Conservation (phyloP, 1,140 invertebrate genomes). For the Bombus fervidus region DNA sequence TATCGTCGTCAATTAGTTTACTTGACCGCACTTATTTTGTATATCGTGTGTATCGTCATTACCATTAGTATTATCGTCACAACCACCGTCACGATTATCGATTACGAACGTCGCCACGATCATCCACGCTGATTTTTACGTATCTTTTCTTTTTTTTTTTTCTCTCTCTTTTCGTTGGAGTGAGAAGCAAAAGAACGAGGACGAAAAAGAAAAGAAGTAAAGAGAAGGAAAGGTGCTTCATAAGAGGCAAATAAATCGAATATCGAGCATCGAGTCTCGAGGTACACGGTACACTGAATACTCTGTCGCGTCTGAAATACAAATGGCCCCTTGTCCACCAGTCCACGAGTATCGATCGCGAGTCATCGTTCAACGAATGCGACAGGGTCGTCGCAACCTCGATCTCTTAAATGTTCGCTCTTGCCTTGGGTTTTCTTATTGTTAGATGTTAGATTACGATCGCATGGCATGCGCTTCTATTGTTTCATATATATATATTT, state of each 20-base stretch:
- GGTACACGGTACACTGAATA: constrained; percentile 18
- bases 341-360: constrained; percentile 44
- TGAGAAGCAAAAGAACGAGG: constrained; percentile 28
- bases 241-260: background rate
- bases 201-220: no score
- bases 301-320: constrained; percentile 55
- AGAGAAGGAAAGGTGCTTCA: background rate
- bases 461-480: constrained; percentile 77
- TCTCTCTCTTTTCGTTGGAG: background rate
- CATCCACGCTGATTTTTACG: background rate
- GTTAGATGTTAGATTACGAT: constrained; percentile 62
- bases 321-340: constrained; percentile 15
- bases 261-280: constrained; percentile 11
- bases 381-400: constrained; percentile 55
- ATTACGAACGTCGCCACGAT: background rate
- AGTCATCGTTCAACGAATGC: constrained; percentile 51
- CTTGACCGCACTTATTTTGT: constrained; percentile 13
- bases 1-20: background rate
- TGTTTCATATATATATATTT: constrained; percentile 32
- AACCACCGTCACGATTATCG: constrained; percentile 46
- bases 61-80: constrained; percentile 58
- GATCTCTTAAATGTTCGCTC: constrained; percentile 56
- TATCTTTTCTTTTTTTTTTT: background rate
- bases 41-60: constrained; percentile 34
- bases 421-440: constrained; percentile 58